Conservation (phyloP, 2,113 vertebrate genomes). For the Larimichthys crocea region DNA sequence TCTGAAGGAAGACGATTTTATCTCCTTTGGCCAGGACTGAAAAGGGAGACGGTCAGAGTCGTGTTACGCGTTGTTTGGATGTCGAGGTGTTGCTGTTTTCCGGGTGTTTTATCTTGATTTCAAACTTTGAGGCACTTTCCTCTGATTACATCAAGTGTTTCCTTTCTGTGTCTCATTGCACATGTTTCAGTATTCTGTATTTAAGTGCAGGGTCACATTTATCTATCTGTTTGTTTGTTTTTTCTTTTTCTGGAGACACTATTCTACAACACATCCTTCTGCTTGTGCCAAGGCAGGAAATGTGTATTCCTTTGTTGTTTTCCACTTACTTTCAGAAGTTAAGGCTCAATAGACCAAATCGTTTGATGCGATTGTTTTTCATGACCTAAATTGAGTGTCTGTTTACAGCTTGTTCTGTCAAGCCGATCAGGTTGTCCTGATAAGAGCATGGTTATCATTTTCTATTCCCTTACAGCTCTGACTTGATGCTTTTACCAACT, state of each 20-base stretch:
- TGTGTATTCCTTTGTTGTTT: constrained; percentile 3
- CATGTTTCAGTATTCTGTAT: background rate
- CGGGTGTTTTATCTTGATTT: constrained; percentile 7
- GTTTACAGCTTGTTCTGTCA: background rate
- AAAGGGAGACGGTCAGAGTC: constrained; percentile 30
- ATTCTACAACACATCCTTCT: background rate
- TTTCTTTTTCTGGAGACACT: background rate
- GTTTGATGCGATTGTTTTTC: constrained; percentile 23
- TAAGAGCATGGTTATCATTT: constrained; percentile 10
- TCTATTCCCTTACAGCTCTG: constrained; percentile 9
- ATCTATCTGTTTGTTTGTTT: background rate
- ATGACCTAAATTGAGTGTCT: background rate
- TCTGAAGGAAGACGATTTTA: background rate
- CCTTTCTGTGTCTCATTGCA: background rate
- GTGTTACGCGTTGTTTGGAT: constrained; percentile 20
- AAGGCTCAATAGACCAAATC: background rate
- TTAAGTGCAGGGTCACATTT: background rate
- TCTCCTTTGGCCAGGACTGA: constrained; percentile 5
- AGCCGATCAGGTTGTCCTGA: constrained; percentile 10
- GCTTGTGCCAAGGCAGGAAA: background rate
- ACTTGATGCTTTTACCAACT: constrained; percentile 8
- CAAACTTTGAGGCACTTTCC: constrained; percentile 7
- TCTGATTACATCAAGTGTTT: background rate
- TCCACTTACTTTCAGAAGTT: background rate
- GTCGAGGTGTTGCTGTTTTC: constrained; percentile 25